Evolutionary conservation across 1,140 invertebrate genomes (phyloP).

Genomic region (Tetramorium simillimum): DNA sequence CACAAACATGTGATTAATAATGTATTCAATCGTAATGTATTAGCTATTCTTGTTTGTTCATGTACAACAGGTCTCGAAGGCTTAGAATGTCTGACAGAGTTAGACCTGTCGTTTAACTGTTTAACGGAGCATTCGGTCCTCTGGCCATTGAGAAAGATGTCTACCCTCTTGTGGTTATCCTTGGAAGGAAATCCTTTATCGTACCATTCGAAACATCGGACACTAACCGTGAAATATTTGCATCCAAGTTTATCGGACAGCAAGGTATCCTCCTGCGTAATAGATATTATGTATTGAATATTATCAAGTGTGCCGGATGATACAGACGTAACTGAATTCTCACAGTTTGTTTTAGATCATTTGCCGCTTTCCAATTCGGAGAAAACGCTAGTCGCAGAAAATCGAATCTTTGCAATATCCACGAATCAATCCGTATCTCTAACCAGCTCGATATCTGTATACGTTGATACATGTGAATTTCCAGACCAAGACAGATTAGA

Average conservation of each 20-base stretch:
- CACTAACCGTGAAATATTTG: conserved; percentile 86
- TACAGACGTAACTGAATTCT: conserved; percentile 41
- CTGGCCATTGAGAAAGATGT: conserved; percentile 86
- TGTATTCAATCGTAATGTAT: neutral
- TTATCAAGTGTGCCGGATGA: neutral
- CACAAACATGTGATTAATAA: neutral
- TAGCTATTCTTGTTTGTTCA: neutral
- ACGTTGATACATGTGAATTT: neutral
- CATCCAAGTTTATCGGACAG: conserved; percentile 85
- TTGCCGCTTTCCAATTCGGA: conserved; percentile 85
- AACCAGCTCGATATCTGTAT: conserved; percentile 56
- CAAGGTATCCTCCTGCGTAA: conserved; percentile 77
- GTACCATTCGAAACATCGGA: conserved; percentile 87
- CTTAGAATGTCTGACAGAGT: conserved; percentile 85
- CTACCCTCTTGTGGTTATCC: conserved; percentile 85
- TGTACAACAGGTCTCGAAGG: conserved; percentile 81
- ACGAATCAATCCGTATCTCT: conserved; percentile 64
- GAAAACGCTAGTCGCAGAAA: conserved; percentile 81
- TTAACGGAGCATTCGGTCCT: conserved; percentile 87
- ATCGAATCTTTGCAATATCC: conserved; percentile 75
- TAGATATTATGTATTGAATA: neutral
- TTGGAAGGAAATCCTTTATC: conserved; percentile 88
- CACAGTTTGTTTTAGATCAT: conserved; percentile 87
- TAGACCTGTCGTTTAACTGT: conserved; percentile 89
- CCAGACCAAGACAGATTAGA: neutral